Evolutionary conservation across 2,113 vertebrate species (phyloP).

Genomic region (Poicephalus gulielmi): DNA sequence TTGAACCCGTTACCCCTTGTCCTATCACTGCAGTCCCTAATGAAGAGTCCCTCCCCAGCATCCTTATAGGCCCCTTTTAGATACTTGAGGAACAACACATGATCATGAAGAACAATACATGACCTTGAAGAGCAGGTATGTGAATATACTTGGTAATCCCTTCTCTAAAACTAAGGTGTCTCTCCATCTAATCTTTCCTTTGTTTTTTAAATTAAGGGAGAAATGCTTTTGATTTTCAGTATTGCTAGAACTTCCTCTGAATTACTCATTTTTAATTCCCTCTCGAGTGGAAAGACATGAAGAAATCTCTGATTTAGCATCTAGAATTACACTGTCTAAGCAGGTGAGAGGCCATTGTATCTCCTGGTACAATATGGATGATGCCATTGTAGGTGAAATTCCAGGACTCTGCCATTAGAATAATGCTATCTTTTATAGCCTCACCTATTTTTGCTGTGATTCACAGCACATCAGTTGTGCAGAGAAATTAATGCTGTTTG

Average conservation of each 20-base stretch:
- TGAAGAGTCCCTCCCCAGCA: too few relatives aligned
- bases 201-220: neutral
- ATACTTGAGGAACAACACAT: too few relatives aligned
- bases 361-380: neutral
- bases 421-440: neutral
- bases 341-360: neutral
- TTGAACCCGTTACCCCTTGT: too few relatives aligned
- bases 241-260: neutral
- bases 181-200: neutral
- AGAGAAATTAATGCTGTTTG: neutral
- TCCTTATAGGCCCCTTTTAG: too few relatives aligned
- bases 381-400: neutral
- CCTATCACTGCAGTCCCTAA: too few relatives aligned
- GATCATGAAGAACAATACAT: too few relatives aligned
- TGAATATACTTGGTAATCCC: neutral
- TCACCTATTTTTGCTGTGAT: neutral
- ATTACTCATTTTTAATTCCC: neutral
- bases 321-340: neutral
- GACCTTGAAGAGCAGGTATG: too few relatives aligned
- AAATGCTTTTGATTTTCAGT: neutral
- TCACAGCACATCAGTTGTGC: neutral
- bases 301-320: neutral
- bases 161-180: neutral
- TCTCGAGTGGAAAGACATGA: neutral
- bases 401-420: neutral